Percentiles rank a stretch among this genome's conserved stretches.
Evolutionary conservation across 2,797 vertebrate genomes (phyloP).

Genomic region (Takifugu rubripes): DNA sequence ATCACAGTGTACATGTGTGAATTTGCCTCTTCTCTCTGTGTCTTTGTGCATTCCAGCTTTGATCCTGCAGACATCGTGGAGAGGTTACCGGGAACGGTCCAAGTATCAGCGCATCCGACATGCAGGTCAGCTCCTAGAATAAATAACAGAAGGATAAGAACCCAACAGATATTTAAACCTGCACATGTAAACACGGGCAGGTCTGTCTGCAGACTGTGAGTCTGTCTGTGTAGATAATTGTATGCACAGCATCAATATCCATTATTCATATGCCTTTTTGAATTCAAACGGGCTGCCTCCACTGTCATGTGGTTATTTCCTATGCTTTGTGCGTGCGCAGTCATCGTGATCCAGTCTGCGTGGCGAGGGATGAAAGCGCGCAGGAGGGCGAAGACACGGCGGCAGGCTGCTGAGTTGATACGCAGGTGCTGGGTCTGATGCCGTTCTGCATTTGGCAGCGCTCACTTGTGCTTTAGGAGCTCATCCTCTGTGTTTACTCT

Average conservation of each 20-base stretch:
- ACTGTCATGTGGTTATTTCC: neutral
- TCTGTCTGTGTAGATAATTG: neutral
- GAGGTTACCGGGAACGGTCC: slow-evolving; percentile 87
- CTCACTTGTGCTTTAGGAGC: neutral
- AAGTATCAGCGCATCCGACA: slow-evolving; percentile 87
- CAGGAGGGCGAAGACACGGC: slow-evolving; percentile 84
- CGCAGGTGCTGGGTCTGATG: slow-evolving; percentile 74
- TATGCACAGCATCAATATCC: neutral
- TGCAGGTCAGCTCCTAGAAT: slow-evolving; percentile 75
- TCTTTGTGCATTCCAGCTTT: slow-evolving; percentile 76
- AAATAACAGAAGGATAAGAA: neutral
- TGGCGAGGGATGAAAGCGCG: slow-evolving; percentile 93
- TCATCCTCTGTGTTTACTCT: slow-evolving; percentile 1
- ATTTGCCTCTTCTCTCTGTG: slow-evolving; percentile 10
- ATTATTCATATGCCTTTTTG: too few relatives aligned
- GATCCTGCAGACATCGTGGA: slow-evolving; percentile 90
- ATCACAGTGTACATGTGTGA: neutral
- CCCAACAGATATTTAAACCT: too few relatives aligned
- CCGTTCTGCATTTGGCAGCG: slow-evolving; percentile 4
- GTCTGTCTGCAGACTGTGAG: neutral
- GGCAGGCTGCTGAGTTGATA: slow-evolving; percentile 85
- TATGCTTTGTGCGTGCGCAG: slow-evolving; percentile 61
- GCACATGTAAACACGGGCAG: too few relatives aligned
- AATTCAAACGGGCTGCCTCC: neutral
- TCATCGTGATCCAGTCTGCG: slow-evolving; percentile 90